Conservation (phyloP, 1,140 invertebrate genomes). For the Nylanderia fulva region DNA sequence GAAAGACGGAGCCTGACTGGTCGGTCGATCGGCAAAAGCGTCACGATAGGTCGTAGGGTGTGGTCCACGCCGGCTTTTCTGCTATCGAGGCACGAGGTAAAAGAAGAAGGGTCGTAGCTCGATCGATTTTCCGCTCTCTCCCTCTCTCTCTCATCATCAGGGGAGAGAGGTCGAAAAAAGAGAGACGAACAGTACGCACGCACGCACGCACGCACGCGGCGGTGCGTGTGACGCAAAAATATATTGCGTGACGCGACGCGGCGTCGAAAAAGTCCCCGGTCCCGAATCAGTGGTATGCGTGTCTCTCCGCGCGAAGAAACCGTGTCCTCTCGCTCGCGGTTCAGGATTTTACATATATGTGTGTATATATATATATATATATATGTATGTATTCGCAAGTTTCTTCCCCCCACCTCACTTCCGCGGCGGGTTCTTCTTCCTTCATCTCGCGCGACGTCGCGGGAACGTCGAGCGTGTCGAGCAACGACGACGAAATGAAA, state of each 20-base stretch:
- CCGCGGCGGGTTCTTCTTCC: neutral
- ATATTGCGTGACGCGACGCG: constrained; percentile 63
- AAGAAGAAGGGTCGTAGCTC: constrained; percentile 79
- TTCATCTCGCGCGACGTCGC: neutral
- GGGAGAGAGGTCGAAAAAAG: constrained; percentile 52
- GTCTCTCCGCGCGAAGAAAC: constrained; percentile 39
- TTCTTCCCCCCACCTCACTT: neutral
- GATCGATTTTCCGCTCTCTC: constrained; percentile 81
- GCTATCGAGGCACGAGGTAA: constrained; percentile 50
- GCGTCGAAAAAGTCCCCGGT: constrained; percentile 21
- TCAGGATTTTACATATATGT: neutral
- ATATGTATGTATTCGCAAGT: too few species aligned
- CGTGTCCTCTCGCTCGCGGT: neutral
- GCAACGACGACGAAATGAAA: constrained; percentile 23
- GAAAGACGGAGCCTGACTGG: constrained; percentile 72
- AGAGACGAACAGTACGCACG: constrained; percentile 48
- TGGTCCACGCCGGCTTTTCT: constrained; percentile 69
- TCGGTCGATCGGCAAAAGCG: constrained; percentile 53
- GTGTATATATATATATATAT: too few species aligned
- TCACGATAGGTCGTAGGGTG: constrained; percentile 74
- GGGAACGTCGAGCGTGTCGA: constrained; percentile 33
- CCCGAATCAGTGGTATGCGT: constrained; percentile 38
- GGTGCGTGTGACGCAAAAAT: constrained; percentile 66
- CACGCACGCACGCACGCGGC: constrained; percentile 18
- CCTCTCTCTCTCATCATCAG: constrained; percentile 65